Evolutionary conservation across 2,797 vertebrate genomes (phyloP).

Genomic region (Ptychadena robeensis): DNA sequence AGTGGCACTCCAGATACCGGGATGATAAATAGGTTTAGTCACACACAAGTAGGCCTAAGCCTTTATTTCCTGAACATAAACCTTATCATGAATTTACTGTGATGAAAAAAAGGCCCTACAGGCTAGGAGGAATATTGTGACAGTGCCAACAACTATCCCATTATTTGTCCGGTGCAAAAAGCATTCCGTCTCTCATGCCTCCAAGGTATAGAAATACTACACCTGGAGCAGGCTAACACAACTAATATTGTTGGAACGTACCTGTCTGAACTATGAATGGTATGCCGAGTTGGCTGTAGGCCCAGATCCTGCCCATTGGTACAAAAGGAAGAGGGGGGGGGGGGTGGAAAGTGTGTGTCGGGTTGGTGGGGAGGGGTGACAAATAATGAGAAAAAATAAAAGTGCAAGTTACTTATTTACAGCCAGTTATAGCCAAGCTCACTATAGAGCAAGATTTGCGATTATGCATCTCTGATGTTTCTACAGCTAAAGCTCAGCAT

Average conservation of each 20-base stretch:
- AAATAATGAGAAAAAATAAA: neutral
- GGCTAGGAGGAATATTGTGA: conserved; percentile 40
- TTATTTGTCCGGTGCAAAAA: conserved; percentile 37
- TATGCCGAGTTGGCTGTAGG: conserved; percentile 68
- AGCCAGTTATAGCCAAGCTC: neutral
- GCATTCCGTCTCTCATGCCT: conserved; percentile 19
- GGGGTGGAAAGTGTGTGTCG: neutral
- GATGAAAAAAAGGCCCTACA: conserved; percentile 28
- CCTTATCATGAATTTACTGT: conserved; percentile 1
- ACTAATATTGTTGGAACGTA: conserved; percentile 64
- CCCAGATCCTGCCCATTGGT: conserved; percentile 45
- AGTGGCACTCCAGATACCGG: neutral
- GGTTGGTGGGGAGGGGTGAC: neutral
- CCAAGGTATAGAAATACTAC: neutral
- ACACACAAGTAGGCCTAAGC: neutral
- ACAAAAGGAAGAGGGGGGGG: no score
- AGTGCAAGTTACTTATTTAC: neutral
- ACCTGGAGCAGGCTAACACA: neutral
- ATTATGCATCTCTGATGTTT: neutral
- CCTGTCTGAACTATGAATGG: conserved; percentile 74
- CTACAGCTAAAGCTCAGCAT: neutral
- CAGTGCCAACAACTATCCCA: conserved; percentile 43
- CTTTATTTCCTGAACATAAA: conserved; percentile 27
- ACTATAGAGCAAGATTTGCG: neutral
- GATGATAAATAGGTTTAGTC: conserved; percentile 17